Evolutionary conservation across 2,797 vertebrate genomes (phyloP).

Genomic region (Rhyacichthys aspro): DNA sequence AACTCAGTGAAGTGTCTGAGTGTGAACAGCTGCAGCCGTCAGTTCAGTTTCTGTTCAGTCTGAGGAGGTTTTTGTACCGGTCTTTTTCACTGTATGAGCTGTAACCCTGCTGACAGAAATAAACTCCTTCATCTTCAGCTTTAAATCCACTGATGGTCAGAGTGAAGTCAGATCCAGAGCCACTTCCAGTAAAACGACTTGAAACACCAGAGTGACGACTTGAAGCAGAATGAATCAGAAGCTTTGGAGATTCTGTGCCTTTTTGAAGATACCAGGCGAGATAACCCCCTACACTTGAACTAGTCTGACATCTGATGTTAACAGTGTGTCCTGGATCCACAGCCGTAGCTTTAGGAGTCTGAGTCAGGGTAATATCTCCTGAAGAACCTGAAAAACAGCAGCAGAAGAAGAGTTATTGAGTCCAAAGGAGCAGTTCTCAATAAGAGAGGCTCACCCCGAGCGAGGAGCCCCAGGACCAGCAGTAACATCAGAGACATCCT

Average conservation of each 20-base stretch:
- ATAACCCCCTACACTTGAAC: not conserved
- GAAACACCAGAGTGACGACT: conserved; percentile 3
- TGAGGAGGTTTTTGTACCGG: conserved; percentile 25
- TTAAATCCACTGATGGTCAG: conserved; percentile 42
- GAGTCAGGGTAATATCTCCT: too few species aligned
- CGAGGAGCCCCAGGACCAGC: conserved; percentile 36
- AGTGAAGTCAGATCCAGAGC: conserved; percentile 20
- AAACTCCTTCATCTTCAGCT: conserved; percentile 39
- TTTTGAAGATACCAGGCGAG: not conserved
- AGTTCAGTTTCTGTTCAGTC: conserved; percentile 13
- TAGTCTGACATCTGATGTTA: not conserved
- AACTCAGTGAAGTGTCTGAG: too few species aligned
- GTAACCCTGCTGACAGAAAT: conserved; percentile 11
- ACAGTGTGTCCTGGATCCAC: not conserved
- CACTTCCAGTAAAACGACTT: conserved; percentile 24
- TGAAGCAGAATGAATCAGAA: accelerated
- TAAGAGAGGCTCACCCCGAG: conserved; percentile 22
- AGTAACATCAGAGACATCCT: conserved; percentile 38
- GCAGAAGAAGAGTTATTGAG: not conserved
- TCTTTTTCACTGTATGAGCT: conserved; percentile 22
- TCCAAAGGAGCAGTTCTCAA: too few species aligned
- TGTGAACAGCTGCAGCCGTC: too few species aligned
- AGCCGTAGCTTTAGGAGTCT: not conserved
- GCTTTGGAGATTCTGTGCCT: conserved; percentile 2
- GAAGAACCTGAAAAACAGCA: too few species aligned